A percentile compares a stretch with the other conserved stretches of the same genome.
phyloP scores from a whole-genome alignment of 2,888 invertebrate species.

The Tethea ocularis region DNA sequence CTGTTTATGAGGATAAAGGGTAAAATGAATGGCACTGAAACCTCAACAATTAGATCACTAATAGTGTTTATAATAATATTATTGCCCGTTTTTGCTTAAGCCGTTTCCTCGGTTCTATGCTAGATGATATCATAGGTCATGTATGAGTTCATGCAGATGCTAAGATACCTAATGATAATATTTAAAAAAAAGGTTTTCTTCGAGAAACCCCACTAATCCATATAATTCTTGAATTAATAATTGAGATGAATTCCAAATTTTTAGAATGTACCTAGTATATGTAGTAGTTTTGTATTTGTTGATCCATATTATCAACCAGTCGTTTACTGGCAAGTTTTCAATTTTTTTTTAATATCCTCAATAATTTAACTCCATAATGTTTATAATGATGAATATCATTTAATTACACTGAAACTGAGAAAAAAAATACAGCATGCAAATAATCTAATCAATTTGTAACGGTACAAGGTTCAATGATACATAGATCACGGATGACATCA shows the following conservation, averaged over 20 bases:
- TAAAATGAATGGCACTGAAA: not conserved
- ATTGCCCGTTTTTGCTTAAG: conserved; percentile 3
- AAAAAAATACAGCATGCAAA: conserved; percentile 16
- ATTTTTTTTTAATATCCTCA: too few relatives aligned
- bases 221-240: not conserved
- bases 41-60: conserved; percentile 3
- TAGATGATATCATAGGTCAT: conserved; percentile 10
- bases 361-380: too few relatives aligned
- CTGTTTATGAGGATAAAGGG: not conserved
- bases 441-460: conserved; percentile 21
- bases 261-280: too few relatives aligned
- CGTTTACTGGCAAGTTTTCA: too few relatives aligned
- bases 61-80: conserved; percentile 2
- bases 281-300: too few relatives aligned
- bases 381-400: conserved; percentile 4
- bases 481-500: conserved; percentile 34
- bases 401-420: conserved; percentile 9
- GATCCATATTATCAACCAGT: too few relatives aligned
- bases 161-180: not conserved
- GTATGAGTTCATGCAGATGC: conserved; percentile 8
- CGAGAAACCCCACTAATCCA: not conserved
- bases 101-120: conserved; percentile 6
- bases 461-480: conserved; percentile 19
- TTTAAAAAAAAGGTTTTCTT: not conserved
- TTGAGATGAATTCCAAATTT: not conserved